phyloP scores from a whole-genome alignment of 2,888 invertebrate species.

The Dynastes maya region DNA sequence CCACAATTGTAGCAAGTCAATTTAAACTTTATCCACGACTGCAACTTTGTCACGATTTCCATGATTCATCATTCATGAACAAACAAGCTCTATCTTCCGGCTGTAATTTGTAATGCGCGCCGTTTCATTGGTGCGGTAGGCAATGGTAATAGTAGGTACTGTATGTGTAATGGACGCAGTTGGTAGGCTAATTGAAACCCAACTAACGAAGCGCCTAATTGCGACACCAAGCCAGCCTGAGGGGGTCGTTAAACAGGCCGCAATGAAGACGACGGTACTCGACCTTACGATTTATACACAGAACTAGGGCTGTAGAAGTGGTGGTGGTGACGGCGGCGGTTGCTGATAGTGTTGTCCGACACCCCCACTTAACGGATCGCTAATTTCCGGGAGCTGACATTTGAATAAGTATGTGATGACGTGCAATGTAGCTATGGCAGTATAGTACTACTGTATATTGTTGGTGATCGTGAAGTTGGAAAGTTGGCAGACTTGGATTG shows the following conservation, averaged over 20 bases:
- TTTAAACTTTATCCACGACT: too few species aligned
- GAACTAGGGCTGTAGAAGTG: background rate
- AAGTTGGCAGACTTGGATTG: too few species aligned
- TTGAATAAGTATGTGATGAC: background rate
- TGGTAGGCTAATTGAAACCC: conserved; percentile 60
- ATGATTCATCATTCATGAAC: too few species aligned
- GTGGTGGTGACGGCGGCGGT: background rate
- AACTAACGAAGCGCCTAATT: conserved; percentile 58
- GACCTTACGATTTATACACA: conserved; percentile 29
- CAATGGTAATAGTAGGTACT: too few species aligned
- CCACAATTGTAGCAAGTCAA: too few species aligned
- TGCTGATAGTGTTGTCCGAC: background rate
- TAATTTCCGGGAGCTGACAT: background rate
- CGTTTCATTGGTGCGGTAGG: too few species aligned
- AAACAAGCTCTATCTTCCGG: too few species aligned
- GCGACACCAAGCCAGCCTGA: conserved; percentile 45
- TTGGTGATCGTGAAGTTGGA: too few species aligned
- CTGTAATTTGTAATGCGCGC: too few species aligned
- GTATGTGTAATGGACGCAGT: too few species aligned
- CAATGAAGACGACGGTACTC: conserved; percentile 45
- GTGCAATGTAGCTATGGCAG: background rate
- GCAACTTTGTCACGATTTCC: too few species aligned
- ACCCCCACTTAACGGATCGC: conserved; percentile 13
- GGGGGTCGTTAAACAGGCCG: conserved; percentile 46
- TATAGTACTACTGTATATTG: too few species aligned